Conservation (phyloP, 2,797 vertebrate genomes). For the Delichon dasypus region DNA sequence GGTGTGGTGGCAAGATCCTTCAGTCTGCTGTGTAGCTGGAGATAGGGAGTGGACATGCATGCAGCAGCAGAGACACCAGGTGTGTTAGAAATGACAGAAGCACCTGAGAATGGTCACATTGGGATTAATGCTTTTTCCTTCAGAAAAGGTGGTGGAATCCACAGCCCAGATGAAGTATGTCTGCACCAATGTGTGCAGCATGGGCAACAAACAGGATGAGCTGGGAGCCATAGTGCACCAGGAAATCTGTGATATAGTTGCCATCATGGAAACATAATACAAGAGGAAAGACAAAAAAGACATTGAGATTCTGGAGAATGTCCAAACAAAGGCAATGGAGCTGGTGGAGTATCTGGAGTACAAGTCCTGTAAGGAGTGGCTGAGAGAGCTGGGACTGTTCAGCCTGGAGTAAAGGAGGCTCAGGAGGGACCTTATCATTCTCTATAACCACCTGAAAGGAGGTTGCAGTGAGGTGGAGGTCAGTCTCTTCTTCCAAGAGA, state of each 20-base stretch:
- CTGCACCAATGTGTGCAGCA: fast-evolving
- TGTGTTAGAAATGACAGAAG: not conserved
- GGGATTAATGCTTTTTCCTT: not conserved
- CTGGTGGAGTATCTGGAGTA: not conserved
- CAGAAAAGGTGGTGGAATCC: not conserved
- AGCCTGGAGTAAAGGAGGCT: not conserved
- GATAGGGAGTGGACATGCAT: no score
- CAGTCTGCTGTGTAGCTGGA: not conserved
- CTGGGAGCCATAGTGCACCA: not conserved
- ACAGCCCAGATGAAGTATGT: not conserved
- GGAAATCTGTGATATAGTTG: not conserved
- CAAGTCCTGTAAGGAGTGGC: not conserved
- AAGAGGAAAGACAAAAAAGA: not conserved
- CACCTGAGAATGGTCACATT: not conserved
- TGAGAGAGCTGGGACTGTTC: not conserved
- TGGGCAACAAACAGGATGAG: not conserved
- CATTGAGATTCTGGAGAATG: not conserved
- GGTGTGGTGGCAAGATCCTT: not conserved
- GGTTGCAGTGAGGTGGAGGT: not conserved
- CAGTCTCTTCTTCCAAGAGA: not conserved
- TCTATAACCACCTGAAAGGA: not conserved
- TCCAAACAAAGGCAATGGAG: not conserved
- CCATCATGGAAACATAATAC: not conserved
- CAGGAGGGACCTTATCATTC: not conserved
- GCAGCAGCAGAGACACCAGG: not conserved